Percentiles rank a stretch among this genome's conserved stretches.
Conservation (phyloP, 2,888 invertebrate genomes). For the Macroteleia sp. region DNA sequence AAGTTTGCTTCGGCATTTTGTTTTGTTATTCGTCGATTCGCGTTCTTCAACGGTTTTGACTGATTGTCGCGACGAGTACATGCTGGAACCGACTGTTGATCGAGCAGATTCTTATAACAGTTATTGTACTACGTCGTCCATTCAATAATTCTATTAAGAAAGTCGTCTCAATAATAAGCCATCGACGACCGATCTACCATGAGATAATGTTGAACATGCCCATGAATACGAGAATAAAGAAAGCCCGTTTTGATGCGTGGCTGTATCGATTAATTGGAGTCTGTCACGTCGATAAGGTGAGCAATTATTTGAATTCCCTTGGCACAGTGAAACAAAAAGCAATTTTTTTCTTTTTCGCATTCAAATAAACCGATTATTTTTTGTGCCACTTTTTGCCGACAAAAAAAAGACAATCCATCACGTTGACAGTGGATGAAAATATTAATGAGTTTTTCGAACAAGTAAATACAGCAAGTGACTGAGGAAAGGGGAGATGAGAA, state of each 20-base stretch:
- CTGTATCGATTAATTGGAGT: slow-evolving; percentile 43
- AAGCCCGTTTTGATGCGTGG: slow-evolving; percentile 21
- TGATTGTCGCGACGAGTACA: slow-evolving; percentile 36
- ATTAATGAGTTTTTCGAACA: slow-evolving; percentile 35
- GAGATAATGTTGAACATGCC: slow-evolving; percentile 25
- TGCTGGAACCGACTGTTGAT: slow-evolving; percentile 29
- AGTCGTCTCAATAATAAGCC: slow-evolving; percentile 34
- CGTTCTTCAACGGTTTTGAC: too few relatives aligned
- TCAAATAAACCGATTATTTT: slow-evolving; percentile 31
- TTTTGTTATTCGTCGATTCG: neutral
- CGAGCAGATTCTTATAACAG: slow-evolving; percentile 27
- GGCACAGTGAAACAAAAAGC: slow-evolving; percentile 26
- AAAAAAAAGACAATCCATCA: slow-evolving; percentile 38
- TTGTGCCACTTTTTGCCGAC: slow-evolving; percentile 6
- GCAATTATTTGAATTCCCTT: slow-evolving; percentile 33
- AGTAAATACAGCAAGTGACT: neutral
- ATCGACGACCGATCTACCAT: slow-evolving; percentile 25
- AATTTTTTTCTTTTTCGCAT: slow-evolving; percentile 14
- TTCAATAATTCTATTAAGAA: slow-evolving; percentile 48
- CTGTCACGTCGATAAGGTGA: slow-evolving; percentile 35
- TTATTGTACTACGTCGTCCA: slow-evolving; percentile 28
- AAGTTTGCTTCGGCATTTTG: neutral
- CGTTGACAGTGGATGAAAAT: slow-evolving; percentile 39
- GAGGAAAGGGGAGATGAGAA: neutral
- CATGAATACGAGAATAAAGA: slow-evolving; percentile 17